These are phyloP conservation scores for Galagoides demidoff DNA, from an alignment of 2,797 vertebrate genomes.

Conservation along the genomic window DNA sequence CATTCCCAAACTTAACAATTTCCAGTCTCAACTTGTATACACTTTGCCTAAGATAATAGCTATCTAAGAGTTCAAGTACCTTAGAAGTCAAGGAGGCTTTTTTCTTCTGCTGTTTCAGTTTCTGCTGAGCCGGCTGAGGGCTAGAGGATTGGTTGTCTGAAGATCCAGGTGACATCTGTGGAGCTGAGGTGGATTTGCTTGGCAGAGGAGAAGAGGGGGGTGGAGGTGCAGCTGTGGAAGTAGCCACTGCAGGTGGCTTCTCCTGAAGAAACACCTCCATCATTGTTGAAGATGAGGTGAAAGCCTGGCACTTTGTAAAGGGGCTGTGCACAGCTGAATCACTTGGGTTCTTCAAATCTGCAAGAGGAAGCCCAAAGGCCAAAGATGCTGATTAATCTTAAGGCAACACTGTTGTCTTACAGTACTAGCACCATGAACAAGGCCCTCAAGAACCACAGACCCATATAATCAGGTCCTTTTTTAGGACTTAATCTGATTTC, in stretches of 20 bases:
- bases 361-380: neutral
- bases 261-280: constrained; percentile 98
- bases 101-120: constrained; percentile 98
- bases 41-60: neutral
- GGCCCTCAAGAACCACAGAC: neutral
- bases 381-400: neutral
- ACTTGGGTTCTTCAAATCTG: constrained; percentile 94
- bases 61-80: constrained; percentile 82
- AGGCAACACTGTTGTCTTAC: neutral
- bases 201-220: constrained; percentile 91
- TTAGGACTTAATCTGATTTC: neutral
- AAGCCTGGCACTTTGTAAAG: constrained; percentile 96
- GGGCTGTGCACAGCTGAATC: constrained; percentile 93
- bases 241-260: constrained; percentile 89
- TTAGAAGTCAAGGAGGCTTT: constrained; percentile 96
- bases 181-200: constrained; percentile 88
- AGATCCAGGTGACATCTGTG: constrained; percentile 94
- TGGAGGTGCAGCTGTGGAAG: constrained; percentile 87
- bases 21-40: neutral
- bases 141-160: constrained; percentile 96
- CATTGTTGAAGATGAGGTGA: constrained; percentile 94
- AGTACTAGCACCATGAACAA: neutral
- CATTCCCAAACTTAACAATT: neutral
- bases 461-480: neutral
- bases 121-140: constrained; percentile 97